Conservation (phyloP, 2,113 vertebrate genomes). For the Anthoscopus minutus region DNA sequence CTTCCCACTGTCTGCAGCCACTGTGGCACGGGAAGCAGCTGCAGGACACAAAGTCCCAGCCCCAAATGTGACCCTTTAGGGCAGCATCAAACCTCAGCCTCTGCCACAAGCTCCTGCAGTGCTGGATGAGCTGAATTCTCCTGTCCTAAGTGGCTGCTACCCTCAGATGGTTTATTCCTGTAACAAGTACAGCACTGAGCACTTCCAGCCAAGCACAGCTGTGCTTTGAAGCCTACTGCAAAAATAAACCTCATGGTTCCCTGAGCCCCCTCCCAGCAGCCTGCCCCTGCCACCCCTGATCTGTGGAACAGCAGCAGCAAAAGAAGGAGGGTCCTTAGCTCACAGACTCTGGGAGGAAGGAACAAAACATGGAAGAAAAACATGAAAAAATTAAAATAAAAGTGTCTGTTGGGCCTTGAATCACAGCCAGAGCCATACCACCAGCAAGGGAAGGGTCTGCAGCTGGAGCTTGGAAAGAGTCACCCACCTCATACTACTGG, state of each 20-base stretch:
- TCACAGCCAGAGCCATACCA: not conserved
- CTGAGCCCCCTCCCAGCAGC: not conserved
- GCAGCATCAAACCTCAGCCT: not conserved
- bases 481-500: rapidly evolving
- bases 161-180: not conserved
- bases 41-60: not conserved
- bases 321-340: not conserved
- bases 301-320: not conserved
- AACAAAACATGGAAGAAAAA: not conserved
- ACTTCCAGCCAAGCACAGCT: not conserved
- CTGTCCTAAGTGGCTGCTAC: not conserved
- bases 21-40: not conserved
- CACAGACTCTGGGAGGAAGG: rapidly evolving
- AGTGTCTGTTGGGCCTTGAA: not conserved
- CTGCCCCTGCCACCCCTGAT: not conserved
- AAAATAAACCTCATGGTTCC: not conserved
- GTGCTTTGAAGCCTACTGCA: not conserved
- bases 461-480: not conserved
- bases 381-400: not conserved
- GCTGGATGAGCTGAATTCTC: not conserved
- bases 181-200: not conserved
- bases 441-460: not conserved
- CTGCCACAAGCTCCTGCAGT: not conserved
- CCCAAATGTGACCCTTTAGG: not conserved
- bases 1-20: not conserved